Base-by-base conservation (phyloP, 2,797 vertebrate species). In the Acropternis orthonyx region DNA sequence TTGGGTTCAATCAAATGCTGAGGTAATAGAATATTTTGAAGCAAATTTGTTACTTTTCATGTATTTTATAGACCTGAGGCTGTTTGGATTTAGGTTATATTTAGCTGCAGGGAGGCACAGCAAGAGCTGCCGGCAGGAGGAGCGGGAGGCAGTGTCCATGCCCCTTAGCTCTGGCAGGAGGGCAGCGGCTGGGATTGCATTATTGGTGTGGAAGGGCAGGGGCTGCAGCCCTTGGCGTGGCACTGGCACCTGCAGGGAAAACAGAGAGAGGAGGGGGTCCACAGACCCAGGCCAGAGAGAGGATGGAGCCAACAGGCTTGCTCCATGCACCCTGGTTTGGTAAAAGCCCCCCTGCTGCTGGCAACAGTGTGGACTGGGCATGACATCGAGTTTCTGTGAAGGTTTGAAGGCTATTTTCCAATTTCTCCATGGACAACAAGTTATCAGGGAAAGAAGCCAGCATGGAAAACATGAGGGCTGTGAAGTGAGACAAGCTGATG, bases 291-390 rank as follows among this genome's bases (percentile, higher is more conserved):
- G 8, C 23, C 2, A 0, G 46, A 65, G n/a, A 59, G 7, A 12
- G 30, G 17, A 27, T 8, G 20, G 36, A 54, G 32, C 24, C 6
- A 5, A 3, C 32, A 30, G 49, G 56, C 17, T 74, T 6, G 3
- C 48, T 48, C 12, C 12, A 0, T 19, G 43, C 48, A 90, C 34
- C 17, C 13, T 0, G 0, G 13, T 34, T 54, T 55, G n/a, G 12
- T 51, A 61, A 30, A 85, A 69, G 36, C 20, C 44, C 15, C 14
- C 36, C 36, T 0, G 0, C 32, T 56, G 48, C 26, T 83, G 76
- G 19, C 30, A 63, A 55, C 37, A 44, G 39, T 1, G 0, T 24
- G 15, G 27, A 11, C 43, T 62, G 43, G 18, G 34, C 32, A 59
- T 24, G 18, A 51, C 1, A 0, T 34, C 11, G 34, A 46, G 20